Percentiles rank a stretch among this genome's conserved stretches.
phyloP scores from a whole-genome alignment of 2,797 vertebrate species.

The Gymnothorax javanicus region DNA sequence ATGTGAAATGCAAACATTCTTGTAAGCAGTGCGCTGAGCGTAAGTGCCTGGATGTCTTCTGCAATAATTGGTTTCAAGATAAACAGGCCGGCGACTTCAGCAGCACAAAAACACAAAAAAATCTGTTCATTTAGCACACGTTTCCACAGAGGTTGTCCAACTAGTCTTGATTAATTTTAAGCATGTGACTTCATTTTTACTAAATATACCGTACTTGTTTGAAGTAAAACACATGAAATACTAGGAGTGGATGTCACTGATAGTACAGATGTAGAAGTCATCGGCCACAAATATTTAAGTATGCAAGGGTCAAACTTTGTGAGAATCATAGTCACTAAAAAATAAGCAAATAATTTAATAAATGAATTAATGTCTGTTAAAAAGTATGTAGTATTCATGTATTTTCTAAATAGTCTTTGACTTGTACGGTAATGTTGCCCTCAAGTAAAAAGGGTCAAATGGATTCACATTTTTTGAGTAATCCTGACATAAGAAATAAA shows the following conservation, averaged over 20 bases:
- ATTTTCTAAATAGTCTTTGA: neutral
- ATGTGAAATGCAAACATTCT: too few relatives aligned
- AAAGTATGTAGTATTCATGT: neutral
- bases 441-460: neutral
- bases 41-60: too few relatives aligned
- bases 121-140: neutral
- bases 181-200: neutral
- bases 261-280: neutral
- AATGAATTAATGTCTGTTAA: neutral
- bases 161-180: neutral
- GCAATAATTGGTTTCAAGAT: too few relatives aligned
- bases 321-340: neutral
- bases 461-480: conserved; percentile 9
- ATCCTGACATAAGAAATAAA: conserved; percentile 8
- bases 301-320: neutral
- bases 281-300: neutral
- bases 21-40: too few relatives aligned
- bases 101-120: too few relatives aligned
- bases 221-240: neutral
- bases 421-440: neutral
- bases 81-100: too few relatives aligned
- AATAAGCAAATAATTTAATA: neutral
- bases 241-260: neutral
- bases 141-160: neutral
- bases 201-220: neutral